Base-by-base conservation (phyloP, 1,140 invertebrate genomes). In the Zaprionus lachaisei region DNA sequence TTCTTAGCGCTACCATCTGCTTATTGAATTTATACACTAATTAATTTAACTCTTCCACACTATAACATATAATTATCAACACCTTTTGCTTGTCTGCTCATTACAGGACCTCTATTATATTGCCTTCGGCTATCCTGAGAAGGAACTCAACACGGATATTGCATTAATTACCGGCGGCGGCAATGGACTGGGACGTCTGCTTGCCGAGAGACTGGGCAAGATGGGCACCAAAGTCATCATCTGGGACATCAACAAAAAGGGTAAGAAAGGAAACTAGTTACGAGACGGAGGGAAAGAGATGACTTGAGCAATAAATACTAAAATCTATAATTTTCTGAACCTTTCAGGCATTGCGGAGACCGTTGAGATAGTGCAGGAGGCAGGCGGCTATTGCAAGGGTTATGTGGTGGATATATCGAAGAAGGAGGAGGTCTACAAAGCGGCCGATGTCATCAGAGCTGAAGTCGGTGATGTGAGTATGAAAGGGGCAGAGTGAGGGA, bases 221-320 rank as follows among this genome's bases (percentile, higher is more conserved):
- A 94, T 97, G 41, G 97, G 97, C 66, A 96, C 96, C 72, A 95
- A 94, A 49, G 94, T 99, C 49, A 95, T 99, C 7, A 93, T 98
- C 49, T 99, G 97, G 97, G 98, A 99, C 92, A 96, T 99, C 51
- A 98, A 99, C 93, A 94, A 96, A 93, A 92, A 94, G 93, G 96
- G 97, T 96, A 77, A 94, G 17, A 28, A 28, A 34, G 41, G 49
- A 38, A 31, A 41, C 26, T 12, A 37, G 9, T 11, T n/a, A n/a
- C 38, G 2, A 54, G 31, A 37, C 14, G 3, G 31, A 54, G 28
- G 22, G 44, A 15, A 12, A 4, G 31, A 56, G n/a, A 51, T 56
- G 2, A 56, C 37, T 38, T 28, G 11, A 24, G 49, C 60, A 26
- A 72, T 14, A 47, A 64, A 57, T 55, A 65, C 58, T 58, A 26